Evolutionary conservation across 2,888 invertebrate genomes (phyloP).

Genomic region (Masnerella sp.): DNA sequence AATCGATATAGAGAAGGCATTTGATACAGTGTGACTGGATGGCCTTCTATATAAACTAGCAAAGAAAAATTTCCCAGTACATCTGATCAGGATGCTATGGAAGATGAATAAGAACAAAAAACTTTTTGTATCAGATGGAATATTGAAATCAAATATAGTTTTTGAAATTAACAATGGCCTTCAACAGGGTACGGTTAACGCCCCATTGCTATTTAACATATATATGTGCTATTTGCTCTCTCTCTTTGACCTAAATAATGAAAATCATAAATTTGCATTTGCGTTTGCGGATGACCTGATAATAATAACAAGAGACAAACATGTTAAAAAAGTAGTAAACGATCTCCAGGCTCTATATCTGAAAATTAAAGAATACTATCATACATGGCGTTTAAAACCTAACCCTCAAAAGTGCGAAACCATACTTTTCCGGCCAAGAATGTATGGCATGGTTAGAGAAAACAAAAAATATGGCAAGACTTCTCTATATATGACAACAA

Average conservation of each 20-base stretch:
- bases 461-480: too few relatives aligned
- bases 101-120: neutral
- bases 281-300: neutral
- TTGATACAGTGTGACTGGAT: conserved; percentile 1
- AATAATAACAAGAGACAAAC: too few relatives aligned
- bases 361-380: too few relatives aligned
- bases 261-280: neutral
- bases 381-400: too few relatives aligned
- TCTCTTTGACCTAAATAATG: neutral
- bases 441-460: too few relatives aligned
- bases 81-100: conserved; percentile 3
- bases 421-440: too few relatives aligned
- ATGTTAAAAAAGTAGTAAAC: too few relatives aligned
- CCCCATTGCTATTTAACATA: conserved; percentile 10
- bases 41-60: neutral
- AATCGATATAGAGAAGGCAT: neutral
- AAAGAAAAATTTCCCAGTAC: neutral
- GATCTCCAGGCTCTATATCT: too few relatives aligned
- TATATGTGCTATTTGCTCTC: neutral
- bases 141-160: neutral
- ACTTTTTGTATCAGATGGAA: neutral
- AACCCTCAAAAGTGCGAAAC: too few relatives aligned
- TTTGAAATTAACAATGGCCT: neutral
- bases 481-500: too few relatives aligned
- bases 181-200: conserved; percentile 1